Conservation (phyloP, 1,140 invertebrate genomes). For the Stenopsyche tienmushanensis region DNA sequence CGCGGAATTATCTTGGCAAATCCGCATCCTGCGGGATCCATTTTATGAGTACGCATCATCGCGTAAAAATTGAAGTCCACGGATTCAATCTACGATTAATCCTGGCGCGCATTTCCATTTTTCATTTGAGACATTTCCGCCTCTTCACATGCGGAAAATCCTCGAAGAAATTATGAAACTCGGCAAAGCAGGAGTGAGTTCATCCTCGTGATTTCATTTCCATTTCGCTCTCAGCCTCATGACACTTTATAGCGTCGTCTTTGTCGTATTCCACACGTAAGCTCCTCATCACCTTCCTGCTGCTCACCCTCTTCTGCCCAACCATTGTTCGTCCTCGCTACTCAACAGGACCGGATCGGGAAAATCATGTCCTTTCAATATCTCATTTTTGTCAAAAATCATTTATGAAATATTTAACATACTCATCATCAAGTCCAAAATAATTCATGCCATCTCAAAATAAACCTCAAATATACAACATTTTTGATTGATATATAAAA, state of each 20-base stretch:
- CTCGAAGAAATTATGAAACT: constrained; percentile 17
- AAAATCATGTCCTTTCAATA: no score
- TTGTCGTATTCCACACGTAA: constrained; percentile 35
- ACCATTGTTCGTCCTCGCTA: not conserved
- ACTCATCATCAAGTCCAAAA: no score
- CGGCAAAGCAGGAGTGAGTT: not conserved
- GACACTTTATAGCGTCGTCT: constrained; percentile 7
- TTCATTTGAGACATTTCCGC: constrained; percentile 25
- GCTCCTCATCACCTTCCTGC: constrained; percentile 27
- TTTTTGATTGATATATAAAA: no score
- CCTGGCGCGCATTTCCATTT: constrained; percentile 17
- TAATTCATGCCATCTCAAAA: no score
- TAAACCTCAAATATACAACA: no score
- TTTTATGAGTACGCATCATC: not conserved
- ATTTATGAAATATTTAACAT: no score
- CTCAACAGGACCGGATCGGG: not conserved
- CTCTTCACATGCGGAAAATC: constrained; percentile 27
- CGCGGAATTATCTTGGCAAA: no score
- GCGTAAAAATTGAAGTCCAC: not conserved
- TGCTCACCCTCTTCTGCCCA: not conserved
- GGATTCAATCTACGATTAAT: constrained; percentile 26
- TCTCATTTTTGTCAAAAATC: no score
- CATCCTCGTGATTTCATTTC: constrained; percentile 11
- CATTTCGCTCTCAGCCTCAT: not conserved
- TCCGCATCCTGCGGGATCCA: no score